These are phyloP conservation scores for Conomelus anceps DNA, from an alignment of 2,888 invertebrate genomes.

Conservation along the genomic window DNA sequence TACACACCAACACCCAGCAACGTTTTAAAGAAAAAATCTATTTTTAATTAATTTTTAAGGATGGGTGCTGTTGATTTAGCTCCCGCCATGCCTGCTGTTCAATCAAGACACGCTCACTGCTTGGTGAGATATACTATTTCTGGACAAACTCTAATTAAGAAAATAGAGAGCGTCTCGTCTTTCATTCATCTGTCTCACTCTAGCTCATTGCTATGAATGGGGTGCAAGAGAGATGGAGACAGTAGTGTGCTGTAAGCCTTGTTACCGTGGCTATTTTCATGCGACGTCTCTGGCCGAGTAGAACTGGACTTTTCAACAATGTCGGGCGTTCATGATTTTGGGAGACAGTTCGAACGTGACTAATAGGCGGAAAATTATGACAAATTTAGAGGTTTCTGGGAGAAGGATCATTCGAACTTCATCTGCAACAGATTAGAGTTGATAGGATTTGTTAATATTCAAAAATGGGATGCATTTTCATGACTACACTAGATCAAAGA, in stretches of 20 bases:
- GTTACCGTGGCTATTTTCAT: not conserved
- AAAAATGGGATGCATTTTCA: too few relatives aligned
- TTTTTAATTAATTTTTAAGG: conserved; percentile 21
- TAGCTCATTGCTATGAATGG: not conserved
- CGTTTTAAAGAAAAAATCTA: conserved; percentile 14
- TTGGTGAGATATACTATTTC: not conserved
- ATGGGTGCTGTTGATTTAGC: conserved; percentile 19
- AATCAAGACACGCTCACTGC: too few relatives aligned
- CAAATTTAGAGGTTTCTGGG: not conserved
- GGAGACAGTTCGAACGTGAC: not conserved
- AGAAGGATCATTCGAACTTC: too few relatives aligned
- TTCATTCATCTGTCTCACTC: not conserved
- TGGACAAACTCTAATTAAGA: not conserved
- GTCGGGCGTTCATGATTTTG: not conserved
- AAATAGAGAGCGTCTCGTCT: not conserved
- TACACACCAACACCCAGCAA: too few relatives aligned
- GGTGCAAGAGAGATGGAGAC: not conserved
- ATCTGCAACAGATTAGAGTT: too few relatives aligned
- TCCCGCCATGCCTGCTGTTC: not conserved
- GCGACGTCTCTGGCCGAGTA: not conserved
- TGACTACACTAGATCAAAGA: too few relatives aligned
- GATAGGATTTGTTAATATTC: too few relatives aligned
- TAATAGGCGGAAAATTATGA: not conserved
- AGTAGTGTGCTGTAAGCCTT: too few relatives aligned
- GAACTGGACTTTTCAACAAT: not conserved